phyloP scores from a whole-genome alignment of 2,113 vertebrate species.

The Pangasianodon gigas region DNA sequence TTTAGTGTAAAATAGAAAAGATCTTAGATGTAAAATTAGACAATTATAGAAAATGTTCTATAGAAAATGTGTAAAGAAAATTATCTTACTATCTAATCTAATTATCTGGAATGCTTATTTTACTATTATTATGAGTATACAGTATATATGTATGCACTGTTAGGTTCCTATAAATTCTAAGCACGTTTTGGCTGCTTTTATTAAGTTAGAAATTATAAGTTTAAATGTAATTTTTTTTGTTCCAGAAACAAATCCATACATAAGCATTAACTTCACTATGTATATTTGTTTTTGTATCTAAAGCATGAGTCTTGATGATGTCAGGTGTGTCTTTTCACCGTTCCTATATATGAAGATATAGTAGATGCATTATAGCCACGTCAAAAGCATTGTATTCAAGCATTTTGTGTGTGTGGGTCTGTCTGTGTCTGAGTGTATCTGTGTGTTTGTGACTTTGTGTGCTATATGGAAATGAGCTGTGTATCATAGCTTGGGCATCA shows the following conservation, averaged over 20 bases:
- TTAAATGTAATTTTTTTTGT: too few relatives aligned
- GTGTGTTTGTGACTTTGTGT: not conserved
- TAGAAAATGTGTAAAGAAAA: too few relatives aligned
- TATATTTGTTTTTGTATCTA: not conserved
- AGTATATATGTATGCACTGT: not conserved
- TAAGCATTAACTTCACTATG: not conserved
- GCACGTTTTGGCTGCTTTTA: not conserved
- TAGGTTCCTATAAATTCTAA: not conserved
- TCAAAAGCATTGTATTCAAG: not conserved
- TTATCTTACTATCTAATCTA: too few relatives aligned
- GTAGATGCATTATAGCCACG: not conserved
- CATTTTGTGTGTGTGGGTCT: not conserved
- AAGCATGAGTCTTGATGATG: too few relatives aligned
- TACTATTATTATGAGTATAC: not conserved
- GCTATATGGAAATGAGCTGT: not conserved
- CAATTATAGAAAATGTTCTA: not conserved
- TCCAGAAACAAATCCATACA: too few relatives aligned
- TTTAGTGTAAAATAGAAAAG: not conserved
- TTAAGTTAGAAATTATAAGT: too few relatives aligned
- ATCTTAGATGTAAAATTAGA: not conserved
- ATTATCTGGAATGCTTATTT: not conserved
- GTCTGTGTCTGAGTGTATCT: not conserved
- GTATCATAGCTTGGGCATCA: not conserved
- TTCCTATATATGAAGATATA: not conserved
- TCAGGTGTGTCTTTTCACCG: too few relatives aligned